phyloP scores from a whole-genome alignment of 2,888 invertebrate genomes.

The Drosophila merina region DNA sequence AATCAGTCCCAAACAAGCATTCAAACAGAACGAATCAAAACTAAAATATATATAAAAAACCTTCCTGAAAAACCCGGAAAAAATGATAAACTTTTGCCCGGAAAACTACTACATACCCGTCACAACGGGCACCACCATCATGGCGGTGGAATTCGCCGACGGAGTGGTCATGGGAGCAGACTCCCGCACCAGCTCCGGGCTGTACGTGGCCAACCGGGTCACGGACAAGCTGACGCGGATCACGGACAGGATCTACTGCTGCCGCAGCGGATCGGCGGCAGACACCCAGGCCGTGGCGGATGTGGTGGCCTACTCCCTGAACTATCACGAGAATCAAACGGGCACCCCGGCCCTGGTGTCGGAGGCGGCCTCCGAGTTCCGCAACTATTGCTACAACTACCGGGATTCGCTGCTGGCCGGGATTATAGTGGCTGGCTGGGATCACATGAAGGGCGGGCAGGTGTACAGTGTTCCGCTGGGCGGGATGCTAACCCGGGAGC shows the following conservation, averaged over 20 bases:
- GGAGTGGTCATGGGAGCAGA: constrained; percentile 99
- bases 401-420: constrained; percentile 96
- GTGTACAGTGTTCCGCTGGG: constrained; percentile 89
- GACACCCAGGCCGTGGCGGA: constrained; percentile 99
- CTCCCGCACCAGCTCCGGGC: constrained; percentile 96
- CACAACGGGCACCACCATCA: constrained; percentile 90
- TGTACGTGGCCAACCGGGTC: constrained; percentile 97
- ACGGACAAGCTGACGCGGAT: constrained; percentile 97
- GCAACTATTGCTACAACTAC: constrained; percentile 97
- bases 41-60: neutral
- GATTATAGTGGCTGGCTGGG: constrained; percentile 98
- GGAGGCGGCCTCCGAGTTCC: constrained; percentile 95
- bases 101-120: neutral
- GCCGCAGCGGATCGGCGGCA: constrained; percentile 98
- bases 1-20: neutral
- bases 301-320: constrained; percentile 96
- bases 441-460: constrained; percentile 93
- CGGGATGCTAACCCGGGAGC: constrained; percentile 95
- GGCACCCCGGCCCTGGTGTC: constrained; percentile 93
- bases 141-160: constrained; percentile 97
- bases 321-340: constrained; percentile 90
- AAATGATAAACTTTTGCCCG: neutral
- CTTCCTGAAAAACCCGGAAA: neutral
- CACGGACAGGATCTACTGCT: constrained; percentile 97
- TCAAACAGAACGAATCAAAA: neutral